Percentiles rank a stretch among this genome's conserved stretches.
Evolutionary conservation across 2,113 vertebrate species (phyloP).

Genomic region (Neoarius graeffei): DNA sequence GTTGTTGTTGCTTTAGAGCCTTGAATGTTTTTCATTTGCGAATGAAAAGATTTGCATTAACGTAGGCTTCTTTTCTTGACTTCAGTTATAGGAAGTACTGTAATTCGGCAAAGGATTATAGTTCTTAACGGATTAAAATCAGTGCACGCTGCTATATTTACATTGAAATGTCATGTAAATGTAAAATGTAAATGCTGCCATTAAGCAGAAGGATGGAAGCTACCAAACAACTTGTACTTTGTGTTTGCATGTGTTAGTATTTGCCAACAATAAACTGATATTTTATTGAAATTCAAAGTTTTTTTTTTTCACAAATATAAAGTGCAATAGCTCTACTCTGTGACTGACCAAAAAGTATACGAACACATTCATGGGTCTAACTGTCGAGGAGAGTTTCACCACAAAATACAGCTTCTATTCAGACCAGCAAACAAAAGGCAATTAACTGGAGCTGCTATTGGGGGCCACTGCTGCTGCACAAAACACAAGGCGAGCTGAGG

Average conservation of each 20-base stretch:
- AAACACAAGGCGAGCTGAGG: slow-evolving; percentile 56
- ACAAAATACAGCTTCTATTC: slow-evolving; percentile 62
- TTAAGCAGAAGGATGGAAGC: not conserved
- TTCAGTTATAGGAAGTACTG: not conserved
- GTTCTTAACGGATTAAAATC: slow-evolving; percentile 22
- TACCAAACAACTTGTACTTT: not conserved
- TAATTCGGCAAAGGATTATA: not conserved
- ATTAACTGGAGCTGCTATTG: slow-evolving; percentile 52
- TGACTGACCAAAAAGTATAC: not conserved
- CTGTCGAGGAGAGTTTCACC: slow-evolving; percentile 22
- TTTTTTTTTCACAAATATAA: not conserved
- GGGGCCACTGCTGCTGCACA: slow-evolving; percentile 52
- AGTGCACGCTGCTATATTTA: not conserved
- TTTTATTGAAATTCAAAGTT: not conserved
- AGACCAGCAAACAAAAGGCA: slow-evolving; percentile 61
- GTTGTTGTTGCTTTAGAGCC: slow-evolving; percentile 11
- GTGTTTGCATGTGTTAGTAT: not conserved
- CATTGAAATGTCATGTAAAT: not conserved
- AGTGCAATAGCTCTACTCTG: not conserved
- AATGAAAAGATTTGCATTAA: slow-evolving; percentile 33
- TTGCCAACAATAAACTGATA: not conserved
- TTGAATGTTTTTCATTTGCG: slow-evolving; percentile 19
- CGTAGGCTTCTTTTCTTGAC: not conserved
- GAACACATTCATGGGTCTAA: slow-evolving; percentile 27
- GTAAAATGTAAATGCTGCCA: not conserved